Evolutionary conservation across 2,888 invertebrate genomes (phyloP).

Genomic region (Priapulus caudatus): DNA sequence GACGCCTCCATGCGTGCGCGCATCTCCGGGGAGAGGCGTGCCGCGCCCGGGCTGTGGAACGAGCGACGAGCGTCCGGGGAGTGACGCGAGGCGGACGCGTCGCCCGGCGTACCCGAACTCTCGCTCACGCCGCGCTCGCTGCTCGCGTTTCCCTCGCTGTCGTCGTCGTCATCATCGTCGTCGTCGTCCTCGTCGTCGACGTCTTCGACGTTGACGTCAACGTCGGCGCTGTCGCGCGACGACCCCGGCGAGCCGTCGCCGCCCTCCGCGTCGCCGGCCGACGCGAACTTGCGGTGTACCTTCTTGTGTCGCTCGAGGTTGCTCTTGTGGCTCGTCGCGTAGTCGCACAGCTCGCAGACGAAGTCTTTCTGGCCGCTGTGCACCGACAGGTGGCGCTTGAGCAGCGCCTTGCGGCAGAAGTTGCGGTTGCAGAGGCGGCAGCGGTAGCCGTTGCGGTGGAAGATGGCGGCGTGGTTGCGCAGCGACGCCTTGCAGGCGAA

Average conservation of each 20-base stretch:
- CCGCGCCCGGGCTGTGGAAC: not conserved
- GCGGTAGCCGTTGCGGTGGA: constrained; percentile 38
- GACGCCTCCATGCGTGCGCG: no score
- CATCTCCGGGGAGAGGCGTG: not conserved
- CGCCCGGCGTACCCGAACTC: no score
- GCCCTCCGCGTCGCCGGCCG: no score
- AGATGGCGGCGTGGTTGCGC: constrained; percentile 35
- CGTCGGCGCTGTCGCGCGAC: not conserved
- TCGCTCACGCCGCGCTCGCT: no score
- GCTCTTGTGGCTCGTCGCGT: constrained; percentile 41
- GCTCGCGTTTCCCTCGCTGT: not conserved
- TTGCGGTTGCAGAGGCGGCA: constrained; percentile 37
- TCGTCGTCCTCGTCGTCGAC: not conserved
- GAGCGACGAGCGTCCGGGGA: no score
- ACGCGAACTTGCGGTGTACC: constrained; percentile 24
- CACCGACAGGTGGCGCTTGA: constrained; percentile 39
- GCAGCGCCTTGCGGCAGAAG: constrained; percentile 40
- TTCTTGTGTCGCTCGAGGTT: constrained; percentile 40
- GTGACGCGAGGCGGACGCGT: not conserved
- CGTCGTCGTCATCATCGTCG: not conserved
- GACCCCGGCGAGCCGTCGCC: not conserved
- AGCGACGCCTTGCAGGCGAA: constrained; percentile 38
- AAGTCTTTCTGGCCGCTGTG: constrained; percentile 41
- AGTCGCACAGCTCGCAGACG: constrained; percentile 36
- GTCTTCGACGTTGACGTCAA: not conserved